A percentile compares a stretch with the other conserved stretches of the same genome.
phyloP scores from a whole-genome alignment of 2,113 vertebrate genomes.

The Ovibos moschatus region DNA sequence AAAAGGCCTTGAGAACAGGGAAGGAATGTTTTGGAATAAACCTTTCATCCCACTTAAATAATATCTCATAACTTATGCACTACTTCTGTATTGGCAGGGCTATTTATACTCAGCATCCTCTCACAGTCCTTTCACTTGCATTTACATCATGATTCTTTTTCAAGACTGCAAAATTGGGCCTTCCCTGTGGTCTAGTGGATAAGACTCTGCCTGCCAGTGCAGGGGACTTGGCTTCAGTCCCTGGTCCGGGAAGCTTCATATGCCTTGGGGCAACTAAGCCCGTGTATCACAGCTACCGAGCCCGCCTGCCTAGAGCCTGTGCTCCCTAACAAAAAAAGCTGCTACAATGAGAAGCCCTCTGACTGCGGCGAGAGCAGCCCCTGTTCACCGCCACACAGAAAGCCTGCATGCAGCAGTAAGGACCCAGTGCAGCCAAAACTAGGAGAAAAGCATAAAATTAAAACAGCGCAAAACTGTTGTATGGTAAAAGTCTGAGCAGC shows the following conservation, averaged over 20 bases:
- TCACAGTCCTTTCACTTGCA: not conserved
- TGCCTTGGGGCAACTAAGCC: not conserved
- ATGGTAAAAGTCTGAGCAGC: not conserved
- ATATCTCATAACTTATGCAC: not conserved
- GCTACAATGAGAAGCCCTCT: not conserved
- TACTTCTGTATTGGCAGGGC: not conserved
- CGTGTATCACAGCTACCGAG: not conserved
- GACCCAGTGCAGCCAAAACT: not conserved
- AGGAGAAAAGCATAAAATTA: not conserved
- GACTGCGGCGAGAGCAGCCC: not conserved
- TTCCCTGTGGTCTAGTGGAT: not conserved
- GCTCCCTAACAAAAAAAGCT: not conserved
- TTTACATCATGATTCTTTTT: not conserved
- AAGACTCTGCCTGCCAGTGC: not conserved
- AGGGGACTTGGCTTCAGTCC: not conserved
- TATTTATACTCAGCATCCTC: not conserved
- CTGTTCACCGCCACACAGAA: not conserved
- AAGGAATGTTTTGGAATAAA: not conserved
- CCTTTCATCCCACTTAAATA: not conserved
- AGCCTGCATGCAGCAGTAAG: not conserved
- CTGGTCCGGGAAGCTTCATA: not conserved
- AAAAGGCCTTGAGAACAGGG: not conserved
- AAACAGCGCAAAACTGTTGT: not conserved
- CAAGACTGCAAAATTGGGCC: not conserved
- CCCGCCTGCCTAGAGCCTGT: rapidly evolving